Evolutionary conservation across 1,140 invertebrate genomes (phyloP), one percentile per base, ranked within the genome.

Genomic region (Maniola jurtina): DNA sequence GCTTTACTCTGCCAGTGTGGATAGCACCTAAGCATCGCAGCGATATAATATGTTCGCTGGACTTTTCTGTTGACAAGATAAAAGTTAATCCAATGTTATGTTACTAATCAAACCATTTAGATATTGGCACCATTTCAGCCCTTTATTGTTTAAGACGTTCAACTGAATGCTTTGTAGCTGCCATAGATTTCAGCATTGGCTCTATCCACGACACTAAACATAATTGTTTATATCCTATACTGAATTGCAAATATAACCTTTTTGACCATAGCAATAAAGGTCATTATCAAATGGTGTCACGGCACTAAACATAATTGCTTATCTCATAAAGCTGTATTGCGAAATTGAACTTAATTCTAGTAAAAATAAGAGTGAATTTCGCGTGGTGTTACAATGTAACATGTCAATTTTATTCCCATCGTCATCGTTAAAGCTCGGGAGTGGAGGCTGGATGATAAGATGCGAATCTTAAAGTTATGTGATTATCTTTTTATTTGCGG

Each of bases 401-500:
- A 70, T 67, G 62, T 70, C 68, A 61, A 70, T 56, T 55, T 68
- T 57, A 64, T 58, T 70, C 33, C 58, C 33, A 64, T 61, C 67
- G 62, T 67, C 54, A 67, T 64, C 70, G 69, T 71, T 74, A 69
- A 74, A 58, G 42, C 61, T 25, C 35, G 61, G 63, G 67, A 64
- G 66, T 64, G 69, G 38, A 64, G 64, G 64, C 48, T 57, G 60
- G 61, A 65, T 69, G 67, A 70, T 66, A 67, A 66, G 66, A 75
- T 75, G 48, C 48, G 48, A 25, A 52, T 52, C 59, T 50, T 14
- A 50, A 61, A 61, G 40, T 59, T 42, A 59, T 45, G 57, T 58
- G 57, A 59, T 25, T 25, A 45, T 59, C 38, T 59, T 59, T 59
- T 42, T 45, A 25, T 16, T 59, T 42, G 38, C 40, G 16, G 10